Percentiles rank a stretch among this genome's conserved stretches.
Conservation (phyloP, 2,797 vertebrate genomes). For the Esox masquinongy region DNA sequence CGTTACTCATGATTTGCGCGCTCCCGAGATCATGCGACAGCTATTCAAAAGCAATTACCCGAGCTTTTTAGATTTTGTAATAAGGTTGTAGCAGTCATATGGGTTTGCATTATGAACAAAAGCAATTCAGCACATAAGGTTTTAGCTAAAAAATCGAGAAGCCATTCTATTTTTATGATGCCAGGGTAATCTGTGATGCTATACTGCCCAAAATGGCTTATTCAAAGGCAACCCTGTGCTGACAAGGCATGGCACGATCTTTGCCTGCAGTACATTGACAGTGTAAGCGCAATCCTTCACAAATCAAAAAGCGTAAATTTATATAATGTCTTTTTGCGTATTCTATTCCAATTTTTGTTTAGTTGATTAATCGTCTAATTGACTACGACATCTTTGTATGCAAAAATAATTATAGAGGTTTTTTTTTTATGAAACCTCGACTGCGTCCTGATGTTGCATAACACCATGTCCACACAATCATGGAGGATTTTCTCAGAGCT, state of each 20-base stretch:
- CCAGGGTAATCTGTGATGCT: background rate
- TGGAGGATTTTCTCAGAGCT: background rate
- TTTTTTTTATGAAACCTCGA: background rate
- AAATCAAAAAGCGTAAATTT: background rate
- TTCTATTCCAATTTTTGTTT: background rate
- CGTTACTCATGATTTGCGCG: conserved; percentile 48
- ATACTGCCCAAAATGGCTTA: background rate
- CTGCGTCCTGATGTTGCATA: background rate
- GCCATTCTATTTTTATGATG: background rate
- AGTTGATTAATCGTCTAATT: background rate
- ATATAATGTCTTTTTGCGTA: background rate
- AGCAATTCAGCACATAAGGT: background rate
- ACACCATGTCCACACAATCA: background rate
- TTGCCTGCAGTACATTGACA: background rate
- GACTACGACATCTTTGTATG: background rate
- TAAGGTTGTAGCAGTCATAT: background rate
- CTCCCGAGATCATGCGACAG: conserved; percentile 31
- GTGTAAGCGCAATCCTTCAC: background rate
- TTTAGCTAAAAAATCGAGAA: background rate
- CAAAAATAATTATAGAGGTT: background rate
- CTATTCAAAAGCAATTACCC: background rate
- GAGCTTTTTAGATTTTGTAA: no score
- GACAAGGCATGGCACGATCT: background rate
- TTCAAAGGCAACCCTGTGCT: background rate
- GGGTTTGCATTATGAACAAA: background rate